Evolutionary conservation across 2,113 vertebrate species (phyloP), one percentile per base, ranked within the genome.

Genomic region (Acrocephalus arundinaceus): DNA sequence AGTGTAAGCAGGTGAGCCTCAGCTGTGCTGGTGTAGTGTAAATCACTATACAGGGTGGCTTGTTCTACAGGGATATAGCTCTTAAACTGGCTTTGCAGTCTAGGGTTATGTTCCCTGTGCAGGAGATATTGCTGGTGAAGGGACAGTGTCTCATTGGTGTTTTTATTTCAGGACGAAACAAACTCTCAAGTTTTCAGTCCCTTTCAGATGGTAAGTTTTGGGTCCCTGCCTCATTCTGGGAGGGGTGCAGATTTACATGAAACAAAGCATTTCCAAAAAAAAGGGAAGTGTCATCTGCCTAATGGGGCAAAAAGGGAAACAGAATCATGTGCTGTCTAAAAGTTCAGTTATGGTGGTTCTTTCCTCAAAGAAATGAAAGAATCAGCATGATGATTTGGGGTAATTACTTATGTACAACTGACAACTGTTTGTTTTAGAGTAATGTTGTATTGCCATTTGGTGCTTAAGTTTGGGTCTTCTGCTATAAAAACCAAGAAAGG

Each of bases 181-280:
- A 97, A 97, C 97, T 97, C 93, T 98, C 97, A 83, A 98, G 98
- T 96, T 98, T 98, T 75, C 98, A 98, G 93, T 98, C 97, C 25
- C 98, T 99, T 97, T 98, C 98, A 49, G 99, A 99, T 83, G 97
- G 99, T 99, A 97, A 98, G 98, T 67, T 48, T 74, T 73, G 66
- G 65, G 72, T 54, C 48, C 46, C 22, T 85, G 43, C 46, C 49
- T 95, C 54, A 11, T 73, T 90, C 14, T 92, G 52, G 55, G 51
- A 81, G 25, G n/a, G 49, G 17, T 76, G 14, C 31, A 90, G 37
- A 55, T 49, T 84, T 85, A 49, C 3, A 0, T 15, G 16, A 83
- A 57, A 27, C 7, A 59, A 48, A 85, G 14, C 20, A 13, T 74
- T 88, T 94, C 19, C 5, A 5, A 61, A 78, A 68, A 35, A 73